These are phyloP conservation scores for Tricholaema leucomelas DNA, from an alignment of 2,113 vertebrate genomes.

Conservation along the genomic window DNA sequence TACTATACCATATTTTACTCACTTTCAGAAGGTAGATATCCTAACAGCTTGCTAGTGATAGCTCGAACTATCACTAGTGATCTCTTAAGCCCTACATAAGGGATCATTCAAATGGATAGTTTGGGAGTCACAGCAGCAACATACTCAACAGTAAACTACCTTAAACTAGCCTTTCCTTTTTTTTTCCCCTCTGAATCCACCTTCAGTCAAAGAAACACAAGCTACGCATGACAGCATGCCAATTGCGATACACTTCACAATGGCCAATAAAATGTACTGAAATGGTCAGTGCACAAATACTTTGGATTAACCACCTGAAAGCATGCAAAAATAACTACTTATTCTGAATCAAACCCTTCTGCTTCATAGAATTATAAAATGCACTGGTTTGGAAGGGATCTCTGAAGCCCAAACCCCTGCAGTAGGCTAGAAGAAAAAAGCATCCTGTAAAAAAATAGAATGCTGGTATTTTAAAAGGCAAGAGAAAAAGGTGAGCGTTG, in stretches of 20 bases:
- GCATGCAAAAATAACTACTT: neutral
- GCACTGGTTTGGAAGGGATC: too few species aligned
- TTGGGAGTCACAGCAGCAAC: neutral
- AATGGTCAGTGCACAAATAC: neutral
- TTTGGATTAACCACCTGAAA: neutral
- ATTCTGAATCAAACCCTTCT: neutral
- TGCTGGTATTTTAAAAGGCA: neutral
- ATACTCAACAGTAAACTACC: neutral
- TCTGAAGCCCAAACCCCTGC: too few species aligned
- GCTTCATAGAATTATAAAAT: neutral
- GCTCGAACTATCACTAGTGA: neutral
- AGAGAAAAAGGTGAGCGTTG: neutral
- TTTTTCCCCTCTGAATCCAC: neutral
- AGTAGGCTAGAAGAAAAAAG: neutral
- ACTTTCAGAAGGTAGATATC: neutral
- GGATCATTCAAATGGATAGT: neutral
- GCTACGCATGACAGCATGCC: neutral
- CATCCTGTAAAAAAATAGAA: neutral
- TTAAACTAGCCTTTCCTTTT: neutral
- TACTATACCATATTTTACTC: neutral
- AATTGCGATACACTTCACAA: neutral
- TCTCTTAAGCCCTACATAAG: neutral
- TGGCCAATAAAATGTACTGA: neutral
- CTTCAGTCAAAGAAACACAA: neutral
- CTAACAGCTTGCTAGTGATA: neutral